phyloP scores from a whole-genome alignment of 92 coral and sea anemone species.

The Porites lobata region DNA sequence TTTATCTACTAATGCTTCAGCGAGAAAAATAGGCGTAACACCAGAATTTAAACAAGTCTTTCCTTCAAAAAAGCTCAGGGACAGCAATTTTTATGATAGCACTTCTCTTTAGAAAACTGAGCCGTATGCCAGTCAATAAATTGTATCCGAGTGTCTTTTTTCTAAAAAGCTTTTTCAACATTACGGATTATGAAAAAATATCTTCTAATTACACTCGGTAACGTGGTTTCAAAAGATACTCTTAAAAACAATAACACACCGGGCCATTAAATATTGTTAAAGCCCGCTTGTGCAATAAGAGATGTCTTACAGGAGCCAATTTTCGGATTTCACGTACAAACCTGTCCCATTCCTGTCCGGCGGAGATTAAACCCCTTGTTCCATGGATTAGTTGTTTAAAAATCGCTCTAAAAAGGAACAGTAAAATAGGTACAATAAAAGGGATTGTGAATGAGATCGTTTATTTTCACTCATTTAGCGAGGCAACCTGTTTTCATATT shows the following conservation, averaged over 20 bases:
- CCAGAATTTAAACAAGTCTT: neutral
- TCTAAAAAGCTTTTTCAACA: neutral
- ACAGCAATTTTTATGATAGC: neutral
- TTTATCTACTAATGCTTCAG: too few species aligned
- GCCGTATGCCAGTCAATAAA: neutral
- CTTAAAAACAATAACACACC: neutral
- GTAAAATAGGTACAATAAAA: conserved; percentile 2
- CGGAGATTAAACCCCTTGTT: conserved; percentile 33
- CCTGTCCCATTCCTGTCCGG: neutral
- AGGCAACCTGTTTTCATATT: conserved; percentile 2
- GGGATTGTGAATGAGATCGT: conserved; percentile 1
- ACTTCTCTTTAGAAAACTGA: neutral
- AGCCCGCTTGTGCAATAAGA: conserved; percentile 13
- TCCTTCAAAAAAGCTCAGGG: neutral
- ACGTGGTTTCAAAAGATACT: conserved; percentile 9
- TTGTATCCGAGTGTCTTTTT: neutral
- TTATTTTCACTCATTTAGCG: conserved; percentile 7
- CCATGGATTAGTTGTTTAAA: conserved; percentile 24
- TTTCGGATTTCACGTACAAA: neutral
- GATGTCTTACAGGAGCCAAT: conserved; percentile 9
- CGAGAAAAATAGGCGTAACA: too few species aligned
- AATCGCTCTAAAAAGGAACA: conserved; percentile 3
- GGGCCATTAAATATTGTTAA: neutral
- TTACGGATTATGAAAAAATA: conserved; percentile 19
- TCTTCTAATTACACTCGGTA: conserved; percentile 9